Evolutionary conservation across 2,113 vertebrate genomes (phyloP).

Genomic region (Sitta europaea): DNA sequence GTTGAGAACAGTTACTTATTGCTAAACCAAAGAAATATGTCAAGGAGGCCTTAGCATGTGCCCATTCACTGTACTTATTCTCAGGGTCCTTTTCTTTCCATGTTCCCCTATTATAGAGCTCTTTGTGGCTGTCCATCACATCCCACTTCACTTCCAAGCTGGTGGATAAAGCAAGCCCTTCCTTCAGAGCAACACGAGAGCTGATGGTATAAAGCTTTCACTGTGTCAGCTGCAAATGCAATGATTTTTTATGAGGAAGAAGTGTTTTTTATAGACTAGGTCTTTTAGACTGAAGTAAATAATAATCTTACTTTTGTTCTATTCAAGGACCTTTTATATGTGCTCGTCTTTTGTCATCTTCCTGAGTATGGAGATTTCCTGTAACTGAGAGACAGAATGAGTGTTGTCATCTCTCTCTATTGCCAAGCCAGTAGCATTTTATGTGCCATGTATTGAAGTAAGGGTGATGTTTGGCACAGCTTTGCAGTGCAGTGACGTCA

Average conservation of each 20-base stretch:
- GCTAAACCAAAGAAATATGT: neutral
- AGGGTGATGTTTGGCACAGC: neutral
- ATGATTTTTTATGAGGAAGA: neutral
- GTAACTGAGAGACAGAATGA: neutral
- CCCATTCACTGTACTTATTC: neutral
- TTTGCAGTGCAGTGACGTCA: neutral
- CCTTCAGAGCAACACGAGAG: neutral
- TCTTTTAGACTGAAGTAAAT: neutral
- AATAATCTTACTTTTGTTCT: neutral
- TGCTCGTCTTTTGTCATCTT: neutral
- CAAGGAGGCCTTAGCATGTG: neutral
- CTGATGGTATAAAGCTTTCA: neutral
- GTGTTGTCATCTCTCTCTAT: neutral
- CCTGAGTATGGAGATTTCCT: neutral
- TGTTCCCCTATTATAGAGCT: neutral
- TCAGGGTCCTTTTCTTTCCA: neutral
- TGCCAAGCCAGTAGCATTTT: constrained; percentile 1
- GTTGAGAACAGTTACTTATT: neutral
- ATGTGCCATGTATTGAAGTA: neutral
- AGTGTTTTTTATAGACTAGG: neutral
- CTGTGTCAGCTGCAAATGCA: neutral
- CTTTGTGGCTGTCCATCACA: neutral
- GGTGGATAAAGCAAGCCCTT: neutral
- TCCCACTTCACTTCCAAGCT: neutral
- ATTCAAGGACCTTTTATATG: neutral